A percentile compares a stretch with the other conserved stretches of the same genome.
Evolutionary conservation across 2,113 vertebrate species (phyloP).

Genomic region (Saimiri boliviensis): DNA sequence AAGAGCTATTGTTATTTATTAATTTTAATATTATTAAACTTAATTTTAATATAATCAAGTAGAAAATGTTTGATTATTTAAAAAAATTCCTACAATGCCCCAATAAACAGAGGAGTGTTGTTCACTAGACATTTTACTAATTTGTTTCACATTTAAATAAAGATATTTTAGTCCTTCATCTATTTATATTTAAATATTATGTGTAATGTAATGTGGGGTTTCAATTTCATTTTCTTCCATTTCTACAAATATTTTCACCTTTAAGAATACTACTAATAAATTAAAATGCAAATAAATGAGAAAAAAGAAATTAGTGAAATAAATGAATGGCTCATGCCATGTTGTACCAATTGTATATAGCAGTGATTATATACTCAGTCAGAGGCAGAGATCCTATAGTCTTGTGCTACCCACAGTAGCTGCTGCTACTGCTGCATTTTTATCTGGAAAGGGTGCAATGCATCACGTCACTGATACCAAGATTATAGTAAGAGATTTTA

Average conservation of each 20-base stretch:
- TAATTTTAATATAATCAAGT: background rate
- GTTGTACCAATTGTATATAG: background rate
- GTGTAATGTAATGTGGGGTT: background rate
- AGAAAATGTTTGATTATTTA: background rate
- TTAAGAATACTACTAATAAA: background rate
- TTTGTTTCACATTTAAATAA: background rate
- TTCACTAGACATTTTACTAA: background rate
- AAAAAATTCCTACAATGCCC: background rate
- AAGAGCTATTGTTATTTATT: background rate
- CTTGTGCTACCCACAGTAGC: background rate
- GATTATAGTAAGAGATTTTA: background rate
- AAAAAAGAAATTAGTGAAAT: background rate
- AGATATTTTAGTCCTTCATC: background rate
- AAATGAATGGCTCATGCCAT: background rate
- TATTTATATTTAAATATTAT: background rate
- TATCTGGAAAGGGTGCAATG: background rate
- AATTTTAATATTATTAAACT: background rate
- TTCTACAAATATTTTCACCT: background rate
- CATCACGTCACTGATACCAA: background rate
- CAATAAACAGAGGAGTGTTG: background rate
- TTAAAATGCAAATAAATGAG: background rate
- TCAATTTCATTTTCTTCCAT: background rate
- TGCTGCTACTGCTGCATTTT: background rate
- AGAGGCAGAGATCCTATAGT: background rate
- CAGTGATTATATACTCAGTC: background rate